A percentile compares a stretch with the other conserved stretches of the same genome.
Conservation (phyloP, 2,113 vertebrate species). For the Xiphophorus couchianus region DNA sequence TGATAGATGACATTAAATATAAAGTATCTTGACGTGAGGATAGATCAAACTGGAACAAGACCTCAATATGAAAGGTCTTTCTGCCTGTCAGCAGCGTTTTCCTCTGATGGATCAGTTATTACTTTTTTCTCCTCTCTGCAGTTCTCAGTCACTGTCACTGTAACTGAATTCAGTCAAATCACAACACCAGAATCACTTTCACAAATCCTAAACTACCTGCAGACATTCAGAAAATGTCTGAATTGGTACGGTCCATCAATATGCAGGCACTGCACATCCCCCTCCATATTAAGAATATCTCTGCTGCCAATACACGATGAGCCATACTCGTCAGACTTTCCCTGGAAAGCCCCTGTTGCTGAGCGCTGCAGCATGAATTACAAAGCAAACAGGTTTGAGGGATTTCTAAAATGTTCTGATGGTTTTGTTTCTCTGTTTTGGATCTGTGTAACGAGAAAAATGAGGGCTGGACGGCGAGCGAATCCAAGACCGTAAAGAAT, state of each 20-base stretch:
- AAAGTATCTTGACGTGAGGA: conserved; percentile 1
- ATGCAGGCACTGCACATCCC: neutral
- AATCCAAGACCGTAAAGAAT: conserved; percentile 26
- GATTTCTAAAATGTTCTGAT: conserved; percentile 31
- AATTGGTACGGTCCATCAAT: neutral
- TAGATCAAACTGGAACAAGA: conserved; percentile 23
- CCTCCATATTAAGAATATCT: conserved; percentile 6
- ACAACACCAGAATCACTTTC: neutral
- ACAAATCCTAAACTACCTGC: conserved; percentile 8
- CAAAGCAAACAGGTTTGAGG: conserved; percentile 18
- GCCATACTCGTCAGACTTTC: conserved; percentile 2
- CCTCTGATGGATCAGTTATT: conserved; percentile 39
- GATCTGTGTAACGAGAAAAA: conserved; percentile 42
- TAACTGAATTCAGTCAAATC: conserved; percentile 9
- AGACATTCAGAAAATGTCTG: neutral
- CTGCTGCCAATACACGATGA: conserved; percentile 9
- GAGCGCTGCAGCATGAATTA: conserved; percentile 17
- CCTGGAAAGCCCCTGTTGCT: conserved; percentile 33
- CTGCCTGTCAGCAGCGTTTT: conserved; percentile 40
- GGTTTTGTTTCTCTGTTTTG: conserved; percentile 34
- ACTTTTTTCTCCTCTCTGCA: conserved; percentile 1
- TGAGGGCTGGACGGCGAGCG: conserved; percentile 21
- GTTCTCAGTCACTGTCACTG: neutral
- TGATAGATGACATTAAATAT: conserved; percentile 6
- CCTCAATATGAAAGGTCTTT: conserved; percentile 48